Percentiles rank a stretch among this genome's conserved stretches.
These are phyloP conservation scores for Pseudorhombus dupliciocellatus DNA, from an alignment of 2,113 vertebrate species.

Conservation along the genomic window DNA sequence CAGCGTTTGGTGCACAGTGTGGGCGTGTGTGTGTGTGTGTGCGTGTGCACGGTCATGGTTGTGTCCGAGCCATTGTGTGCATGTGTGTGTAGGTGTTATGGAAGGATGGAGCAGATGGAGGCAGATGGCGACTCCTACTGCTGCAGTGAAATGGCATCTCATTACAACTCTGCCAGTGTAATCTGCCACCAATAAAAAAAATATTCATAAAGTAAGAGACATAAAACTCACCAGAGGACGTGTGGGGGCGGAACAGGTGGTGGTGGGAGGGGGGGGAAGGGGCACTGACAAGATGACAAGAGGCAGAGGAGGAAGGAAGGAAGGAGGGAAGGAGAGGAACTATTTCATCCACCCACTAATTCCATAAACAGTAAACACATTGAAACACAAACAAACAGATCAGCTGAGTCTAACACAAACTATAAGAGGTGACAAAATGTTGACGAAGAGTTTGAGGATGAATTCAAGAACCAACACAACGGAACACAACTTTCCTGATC, in stretches of 20 bases:
- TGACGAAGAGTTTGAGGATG: too few species aligned
- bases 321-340: not conserved
- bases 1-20: conserved; percentile 7
- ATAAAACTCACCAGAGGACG: conserved; percentile 24
- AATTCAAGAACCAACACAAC: too few species aligned
- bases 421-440: too few species aligned
- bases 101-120: conserved; percentile 63
- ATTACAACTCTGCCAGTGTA: conserved; percentile 56
- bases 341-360: too few species aligned
- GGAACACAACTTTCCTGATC: too few species aligned
- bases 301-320: not conserved
- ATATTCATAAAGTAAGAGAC: conserved; percentile 38
- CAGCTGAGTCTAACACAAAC: too few species aligned
- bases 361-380: too few species aligned
- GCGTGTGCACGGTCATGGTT: not conserved
- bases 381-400: too few species aligned
- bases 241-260: conserved; percentile 16
- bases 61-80: not conserved
- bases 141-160: conserved; percentile 62
- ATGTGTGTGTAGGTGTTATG: conserved; percentile 29
- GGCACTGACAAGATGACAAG: not conserved
- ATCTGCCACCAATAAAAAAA: conserved; percentile 50
- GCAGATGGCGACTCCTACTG: conserved; percentile 69
- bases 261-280: not conserved
- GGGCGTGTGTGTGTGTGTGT: conserved; percentile 7